Conservation (phyloP, 2,888 invertebrate species). For the Agriopis marginaria region DNA sequence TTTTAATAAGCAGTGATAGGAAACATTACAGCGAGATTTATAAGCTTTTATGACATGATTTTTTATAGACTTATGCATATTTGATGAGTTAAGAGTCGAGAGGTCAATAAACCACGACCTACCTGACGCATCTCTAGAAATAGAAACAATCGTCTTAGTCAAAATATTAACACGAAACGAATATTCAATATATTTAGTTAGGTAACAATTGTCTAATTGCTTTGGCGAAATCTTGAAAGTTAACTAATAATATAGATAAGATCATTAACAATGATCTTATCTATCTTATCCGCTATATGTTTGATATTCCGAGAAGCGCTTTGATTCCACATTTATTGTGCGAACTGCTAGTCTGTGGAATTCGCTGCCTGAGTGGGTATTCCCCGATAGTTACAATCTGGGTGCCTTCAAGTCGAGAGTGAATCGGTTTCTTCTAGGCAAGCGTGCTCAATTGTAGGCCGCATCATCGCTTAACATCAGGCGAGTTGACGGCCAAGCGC, state of each 20-base stretch:
- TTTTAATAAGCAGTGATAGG: constrained; percentile 20
- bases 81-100: constrained; percentile 18
- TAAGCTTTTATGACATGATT: constrained; percentile 18
- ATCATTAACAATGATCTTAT: not conserved
- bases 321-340: too few species aligned
- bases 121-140: constrained; percentile 10
- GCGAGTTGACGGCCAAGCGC: too few species aligned
- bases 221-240: constrained; percentile 12
- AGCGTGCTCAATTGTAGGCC: too few species aligned
- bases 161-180: not conserved
- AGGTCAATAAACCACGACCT: constrained; percentile 25
- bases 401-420: too few species aligned
- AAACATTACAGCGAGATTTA: constrained; percentile 10
- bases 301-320: too few species aligned
- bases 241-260: constrained; percentile 1
- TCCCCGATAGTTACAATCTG: too few species aligned
- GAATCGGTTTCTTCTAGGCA: too few species aligned
- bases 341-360: too few species aligned
- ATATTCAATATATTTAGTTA: not conserved
- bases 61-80: constrained; percentile 20
- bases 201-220: not conserved
- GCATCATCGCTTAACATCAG: too few species aligned
- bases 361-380: too few species aligned
- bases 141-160: not conserved
- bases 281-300: too few species aligned